Evolutionary conservation across 2,797 vertebrate genomes (phyloP).

Genomic region (Chiroxiphia lanceolata): DNA sequence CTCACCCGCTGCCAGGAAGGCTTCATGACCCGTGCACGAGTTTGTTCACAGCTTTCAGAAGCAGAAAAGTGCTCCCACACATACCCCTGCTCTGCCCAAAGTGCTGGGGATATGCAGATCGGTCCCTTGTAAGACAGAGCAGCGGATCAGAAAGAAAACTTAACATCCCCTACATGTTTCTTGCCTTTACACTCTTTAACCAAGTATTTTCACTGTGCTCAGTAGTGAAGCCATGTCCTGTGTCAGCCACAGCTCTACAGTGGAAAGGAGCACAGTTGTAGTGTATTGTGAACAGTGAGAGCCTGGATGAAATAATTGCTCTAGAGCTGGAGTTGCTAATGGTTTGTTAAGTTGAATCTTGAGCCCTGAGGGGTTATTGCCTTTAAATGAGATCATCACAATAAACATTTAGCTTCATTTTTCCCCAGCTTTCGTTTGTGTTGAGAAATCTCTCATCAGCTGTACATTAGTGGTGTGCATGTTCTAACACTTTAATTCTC

Average conservation of each 20-base stretch:
- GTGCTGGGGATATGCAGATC: neutral
- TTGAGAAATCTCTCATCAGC: constrained; percentile 17
- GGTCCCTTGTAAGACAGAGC: neutral
- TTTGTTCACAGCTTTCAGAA: neutral
- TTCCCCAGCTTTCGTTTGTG: neutral
- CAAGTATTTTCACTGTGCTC: neutral
- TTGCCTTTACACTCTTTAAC: neutral
- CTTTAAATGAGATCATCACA: neutral
- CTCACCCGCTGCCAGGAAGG: accelerated
- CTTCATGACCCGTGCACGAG: neutral
- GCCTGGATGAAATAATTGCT: neutral
- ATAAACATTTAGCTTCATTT: constrained; percentile 13
- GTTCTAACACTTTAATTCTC: neutral
- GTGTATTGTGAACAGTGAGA: neutral
- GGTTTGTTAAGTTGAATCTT: neutral
- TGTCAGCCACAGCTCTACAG: neutral
- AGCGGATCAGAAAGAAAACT: neutral
- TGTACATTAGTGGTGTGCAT: neutral
- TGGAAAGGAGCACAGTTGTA: neutral
- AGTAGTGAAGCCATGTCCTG: neutral
- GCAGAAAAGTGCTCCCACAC: neutral
- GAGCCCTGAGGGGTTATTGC: neutral
- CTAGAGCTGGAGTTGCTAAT: neutral
- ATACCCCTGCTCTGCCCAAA: neutral
- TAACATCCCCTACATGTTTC: neutral